Evolutionary conservation across 2,888 invertebrate genomes (phyloP).

Genomic region (Patella depressa): DNA sequence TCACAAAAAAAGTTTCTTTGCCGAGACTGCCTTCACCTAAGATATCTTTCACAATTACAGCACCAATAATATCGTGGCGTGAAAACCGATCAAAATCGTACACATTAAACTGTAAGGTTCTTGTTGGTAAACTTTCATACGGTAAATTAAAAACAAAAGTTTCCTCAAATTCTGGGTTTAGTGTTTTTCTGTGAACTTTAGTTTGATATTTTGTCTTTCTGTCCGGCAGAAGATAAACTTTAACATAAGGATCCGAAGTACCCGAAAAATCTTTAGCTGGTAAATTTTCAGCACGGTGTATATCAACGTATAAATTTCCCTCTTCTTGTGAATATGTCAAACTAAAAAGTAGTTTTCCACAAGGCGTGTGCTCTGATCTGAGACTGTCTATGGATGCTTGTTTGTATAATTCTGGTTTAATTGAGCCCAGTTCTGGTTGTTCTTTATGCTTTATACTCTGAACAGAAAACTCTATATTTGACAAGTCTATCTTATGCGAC

Average conservation of each 20-base stretch:
- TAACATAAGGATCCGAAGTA: slow-evolving; percentile 90
- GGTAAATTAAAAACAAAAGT: slow-evolving; percentile 87
- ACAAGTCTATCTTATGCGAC: slow-evolving; percentile 83
- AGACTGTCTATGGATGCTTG: slow-evolving; percentile 62
- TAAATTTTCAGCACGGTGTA: slow-evolving; percentile 81
- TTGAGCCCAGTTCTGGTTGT: slow-evolving; percentile 62
- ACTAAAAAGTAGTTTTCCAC: slow-evolving; percentile 86
- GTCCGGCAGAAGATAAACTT: slow-evolving; percentile 86
- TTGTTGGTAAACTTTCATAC: slow-evolving; percentile 82
- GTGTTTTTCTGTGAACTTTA: slow-evolving; percentile 82
- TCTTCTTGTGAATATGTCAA: slow-evolving; percentile 86
- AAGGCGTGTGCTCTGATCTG: slow-evolving; percentile 67
- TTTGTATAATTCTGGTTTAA: slow-evolving; percentile 74
- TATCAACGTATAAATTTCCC: slow-evolving; percentile 85
- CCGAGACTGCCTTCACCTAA: slow-evolving; percentile 83
- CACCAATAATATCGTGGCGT: slow-evolving; percentile 88
- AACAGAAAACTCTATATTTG: slow-evolving; percentile 83
- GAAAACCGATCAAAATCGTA: slow-evolving; percentile 92
- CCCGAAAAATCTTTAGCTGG: slow-evolving; percentile 87
- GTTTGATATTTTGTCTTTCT: slow-evolving; percentile 89
- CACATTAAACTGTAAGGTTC: slow-evolving; percentile 87
- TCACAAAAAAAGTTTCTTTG: slow-evolving; percentile 86
- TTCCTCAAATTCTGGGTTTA: slow-evolving; percentile 87
- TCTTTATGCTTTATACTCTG: slow-evolving; percentile 72
- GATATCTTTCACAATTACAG: slow-evolving; percentile 85